Base-by-base conservation (phyloP, 2,113 vertebrate species). In the Oxyura jamaicensis region DNA sequence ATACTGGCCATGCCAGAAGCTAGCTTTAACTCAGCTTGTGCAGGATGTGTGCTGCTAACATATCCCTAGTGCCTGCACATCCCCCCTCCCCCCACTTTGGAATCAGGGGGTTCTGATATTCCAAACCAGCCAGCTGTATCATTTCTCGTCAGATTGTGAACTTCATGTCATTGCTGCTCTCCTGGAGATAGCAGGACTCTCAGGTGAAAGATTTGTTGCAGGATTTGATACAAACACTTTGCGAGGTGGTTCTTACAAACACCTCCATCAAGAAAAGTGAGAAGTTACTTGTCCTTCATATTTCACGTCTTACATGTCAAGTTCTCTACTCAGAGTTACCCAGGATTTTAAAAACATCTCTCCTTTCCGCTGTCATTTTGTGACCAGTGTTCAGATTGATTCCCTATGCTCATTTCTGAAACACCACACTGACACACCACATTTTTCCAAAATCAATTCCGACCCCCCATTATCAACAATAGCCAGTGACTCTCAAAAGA, bases 41-140 rank as follows among this genome's bases (percentile, higher is more conserved):
- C 3, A 11, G 58, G 13, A 42, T 41, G 9, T 8, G 2, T 4
- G 2, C 26, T 62, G 15, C 36, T 74, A 35, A 53, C 3, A 1
- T 15, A 20, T 28, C 33, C 36, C 16, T 78, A 13, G 23, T 68
- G 16, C 12, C 66, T 78, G 29, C 7, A 14, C 36, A 46, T 52
- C 67, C 39, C 39, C 39, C 39, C 39, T 55, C 39, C 23, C 23
- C 50, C 46, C 11, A 22, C 46, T 58, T 41, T 69, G 21, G 29
- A 68, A 83, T 33, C 13, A 36, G 16, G 8, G 73, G 13, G 42
- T 69, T 62, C 82, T 6, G 21, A 33, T 68, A 65, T 18, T 1
- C 1, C 50, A 77, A 50, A 17, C 25, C 36, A 50, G 20, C 2
- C 13, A 86, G 35, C n/a, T 55, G 23, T 8, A 4, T n/a, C 0